Conservation (phyloP, 2,797 vertebrate genomes). For the Cichlasoma orientale region DNA sequence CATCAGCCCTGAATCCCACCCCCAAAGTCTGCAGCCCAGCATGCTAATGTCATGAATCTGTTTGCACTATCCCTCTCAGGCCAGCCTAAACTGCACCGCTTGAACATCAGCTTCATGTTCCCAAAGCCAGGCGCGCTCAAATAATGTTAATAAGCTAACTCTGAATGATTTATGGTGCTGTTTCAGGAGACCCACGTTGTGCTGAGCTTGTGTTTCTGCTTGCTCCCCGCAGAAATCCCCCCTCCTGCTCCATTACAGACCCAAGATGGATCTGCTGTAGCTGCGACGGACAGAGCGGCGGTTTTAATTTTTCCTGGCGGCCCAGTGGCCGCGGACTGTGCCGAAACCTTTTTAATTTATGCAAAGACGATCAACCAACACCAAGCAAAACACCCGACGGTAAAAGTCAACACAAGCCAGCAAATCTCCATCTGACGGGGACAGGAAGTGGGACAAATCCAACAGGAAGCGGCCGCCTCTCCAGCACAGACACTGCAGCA, state of each 20-base stretch:
- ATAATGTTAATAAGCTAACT: neutral
- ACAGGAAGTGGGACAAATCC: neutral
- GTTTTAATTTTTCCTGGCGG: conserved; percentile 57
- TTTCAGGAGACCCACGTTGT: neutral
- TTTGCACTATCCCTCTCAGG: neutral
- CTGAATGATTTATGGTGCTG: neutral
- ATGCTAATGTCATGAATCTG: neutral
- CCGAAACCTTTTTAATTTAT: conserved; percentile 82
- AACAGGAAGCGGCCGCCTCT: conserved; percentile 69
- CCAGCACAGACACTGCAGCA: conserved; percentile 82
- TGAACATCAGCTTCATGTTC: neutral
- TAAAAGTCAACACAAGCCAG: conserved; percentile 75
- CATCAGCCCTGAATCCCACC: neutral
- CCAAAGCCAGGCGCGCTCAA: neutral
- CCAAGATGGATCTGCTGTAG: conserved; percentile 99
- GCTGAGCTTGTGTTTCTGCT: conserved; percentile 24
- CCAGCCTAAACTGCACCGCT: neutral
- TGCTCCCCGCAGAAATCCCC: conserved; percentile 91
- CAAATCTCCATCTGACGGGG: conserved; percentile 52
- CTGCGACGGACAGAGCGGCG: conserved; percentile 77
- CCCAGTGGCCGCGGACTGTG: conserved; percentile 78
- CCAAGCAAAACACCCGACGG: conserved; percentile 73
- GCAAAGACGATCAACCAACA: conserved; percentile 89
- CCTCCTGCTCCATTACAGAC: conserved; percentile 99
- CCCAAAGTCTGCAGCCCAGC: neutral